Base-by-base conservation (phyloP, 2,797 vertebrate species). In the Perodicticus potto region DNA sequence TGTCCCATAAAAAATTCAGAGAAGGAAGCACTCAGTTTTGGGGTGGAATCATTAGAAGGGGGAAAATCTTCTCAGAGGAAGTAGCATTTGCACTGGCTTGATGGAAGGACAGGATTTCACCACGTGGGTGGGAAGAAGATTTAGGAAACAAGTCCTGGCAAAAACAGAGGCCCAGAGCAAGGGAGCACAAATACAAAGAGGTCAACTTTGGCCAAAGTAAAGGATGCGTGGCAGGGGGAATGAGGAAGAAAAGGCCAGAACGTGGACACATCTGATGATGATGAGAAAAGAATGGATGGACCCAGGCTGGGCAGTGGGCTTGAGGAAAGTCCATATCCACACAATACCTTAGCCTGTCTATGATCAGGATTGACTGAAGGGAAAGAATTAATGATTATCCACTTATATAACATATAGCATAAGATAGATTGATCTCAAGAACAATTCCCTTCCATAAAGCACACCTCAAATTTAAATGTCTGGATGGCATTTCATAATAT, bases 391-490 rank as follows among this genome's bases (percentile, higher is more conserved):
- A n/a, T 67, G 37, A 80, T 34, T 82, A 22, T 40, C 80, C 74
- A 37, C 53, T 86, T 29, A 81, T 20, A 90, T 77, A 95, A 89
- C 37, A 81, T 29, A 40, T 20, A 63, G 27, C 57, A 55, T 86
- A 19, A 57, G 16, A n/a, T 7, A 23, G 55, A n/a, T n/a, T 16
- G 8, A 61, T 20, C 65, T 37, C 53, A 73, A 16, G n/a, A 83
- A 23, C 17, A 57, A 90, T 84, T 59, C 12, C 29, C 5, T 59
- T 43, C 27, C 69, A 86, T 67, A 78, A 90, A 77, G 69, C 67
- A 84, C 32, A 83, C 17, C 87, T 93, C 53, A 80, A 78, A 90
- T 77, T 61, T 40, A 93, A 96, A 86, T 89, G 23, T 73, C 22
- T 93, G 37, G 10, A 55, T 78, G n/a, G 34, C 45, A 83, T 91